phyloP scores from a whole-genome alignment of 2,113 vertebrate species.

The Ondatra zibethicus region DNA sequence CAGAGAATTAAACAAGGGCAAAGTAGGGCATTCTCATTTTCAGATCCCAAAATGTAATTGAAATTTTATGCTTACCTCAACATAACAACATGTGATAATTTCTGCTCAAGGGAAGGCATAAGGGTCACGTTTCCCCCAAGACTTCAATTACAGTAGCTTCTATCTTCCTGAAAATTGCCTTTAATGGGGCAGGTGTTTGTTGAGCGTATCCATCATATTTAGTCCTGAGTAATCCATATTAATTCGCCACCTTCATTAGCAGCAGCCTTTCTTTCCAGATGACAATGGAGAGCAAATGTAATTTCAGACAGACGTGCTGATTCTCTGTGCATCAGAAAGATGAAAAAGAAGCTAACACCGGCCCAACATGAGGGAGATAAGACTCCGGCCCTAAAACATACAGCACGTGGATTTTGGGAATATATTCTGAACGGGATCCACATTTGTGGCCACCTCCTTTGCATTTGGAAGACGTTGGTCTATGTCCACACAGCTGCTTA shows the following conservation, averaged over 20 bases:
- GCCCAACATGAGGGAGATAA: background rate
- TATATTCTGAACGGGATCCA: background rate
- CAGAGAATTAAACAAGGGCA: slow-evolving; percentile 68
- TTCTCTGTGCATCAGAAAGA: slow-evolving; percentile 56
- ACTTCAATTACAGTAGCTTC: slow-evolving; percentile 78
- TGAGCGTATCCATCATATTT: slow-evolving; percentile 69
- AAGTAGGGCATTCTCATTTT: slow-evolving; percentile 74
- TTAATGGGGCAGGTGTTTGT: slow-evolving; percentile 78
- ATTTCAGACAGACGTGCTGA: slow-evolving; percentile 74
- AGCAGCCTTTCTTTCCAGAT: slow-evolving; percentile 63
- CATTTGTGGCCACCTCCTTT: background rate
- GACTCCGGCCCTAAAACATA: background rate
- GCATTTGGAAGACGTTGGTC: background rate
- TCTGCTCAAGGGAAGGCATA: slow-evolving; percentile 67
- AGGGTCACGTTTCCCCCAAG: slow-evolving; percentile 65
- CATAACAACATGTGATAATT: slow-evolving; percentile 72
- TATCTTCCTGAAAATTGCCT: slow-evolving; percentile 77
- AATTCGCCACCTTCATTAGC: slow-evolving; percentile 78
- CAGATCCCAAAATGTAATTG: slow-evolving; percentile 74
- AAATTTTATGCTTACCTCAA: slow-evolving; percentile 78
- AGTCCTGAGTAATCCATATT: slow-evolving; percentile 71
- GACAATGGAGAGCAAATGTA: slow-evolving; percentile 69
- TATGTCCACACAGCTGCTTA: background rate
- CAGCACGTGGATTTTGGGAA: background rate
- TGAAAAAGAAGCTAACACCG: slow-evolving; percentile 13